These are phyloP conservation scores for Achatina immaculata DNA, from an alignment of 1,140 invertebrate genomes.

Conservation along the genomic window DNA sequence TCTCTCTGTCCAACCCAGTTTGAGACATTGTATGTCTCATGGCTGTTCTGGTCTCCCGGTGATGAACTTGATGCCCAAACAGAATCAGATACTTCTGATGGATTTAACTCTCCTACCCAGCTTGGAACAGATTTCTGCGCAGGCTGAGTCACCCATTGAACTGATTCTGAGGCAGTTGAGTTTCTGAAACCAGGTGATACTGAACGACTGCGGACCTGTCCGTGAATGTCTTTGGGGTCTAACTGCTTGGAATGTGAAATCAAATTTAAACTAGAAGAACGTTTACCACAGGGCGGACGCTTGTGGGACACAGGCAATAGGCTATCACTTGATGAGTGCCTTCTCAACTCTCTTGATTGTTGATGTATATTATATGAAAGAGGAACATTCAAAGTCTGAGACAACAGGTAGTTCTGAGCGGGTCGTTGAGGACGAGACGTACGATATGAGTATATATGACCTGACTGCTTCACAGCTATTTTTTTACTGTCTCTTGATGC, in stretches of 20 bases:
- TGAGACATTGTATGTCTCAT: background rate
- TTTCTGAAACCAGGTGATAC: constrained; percentile 40
- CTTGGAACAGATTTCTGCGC: constrained; percentile 48
- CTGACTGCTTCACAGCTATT: constrained; percentile 20
- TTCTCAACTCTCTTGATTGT: background rate
- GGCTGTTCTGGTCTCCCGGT: background rate
- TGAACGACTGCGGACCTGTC: constrained; percentile 46
- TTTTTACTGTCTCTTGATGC: background rate
- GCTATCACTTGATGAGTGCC: background rate
- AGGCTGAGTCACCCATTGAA: constrained; percentile 44
- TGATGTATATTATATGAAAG: background rate
- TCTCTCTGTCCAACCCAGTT: constrained; percentile 24
- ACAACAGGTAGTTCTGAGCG: background rate
- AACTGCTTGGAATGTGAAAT: constrained; percentile 5
- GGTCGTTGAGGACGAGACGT: constrained; percentile 31
- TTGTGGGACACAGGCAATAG: background rate
- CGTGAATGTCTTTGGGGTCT: constrained; percentile 2
- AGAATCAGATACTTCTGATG: constrained; percentile 47
- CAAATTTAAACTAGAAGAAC: constrained; percentile 9
- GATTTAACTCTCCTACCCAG: constrained; percentile 52
- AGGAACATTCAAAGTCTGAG: background rate
- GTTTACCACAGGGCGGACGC: background rate
- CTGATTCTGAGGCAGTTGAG: constrained; percentile 40
- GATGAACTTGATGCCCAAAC: background rate
- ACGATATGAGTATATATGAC: constrained; percentile 53